Evolutionary conservation across 2,888 invertebrate genomes (phyloP).

Genomic region (Conops quadrifasciatus): DNA sequence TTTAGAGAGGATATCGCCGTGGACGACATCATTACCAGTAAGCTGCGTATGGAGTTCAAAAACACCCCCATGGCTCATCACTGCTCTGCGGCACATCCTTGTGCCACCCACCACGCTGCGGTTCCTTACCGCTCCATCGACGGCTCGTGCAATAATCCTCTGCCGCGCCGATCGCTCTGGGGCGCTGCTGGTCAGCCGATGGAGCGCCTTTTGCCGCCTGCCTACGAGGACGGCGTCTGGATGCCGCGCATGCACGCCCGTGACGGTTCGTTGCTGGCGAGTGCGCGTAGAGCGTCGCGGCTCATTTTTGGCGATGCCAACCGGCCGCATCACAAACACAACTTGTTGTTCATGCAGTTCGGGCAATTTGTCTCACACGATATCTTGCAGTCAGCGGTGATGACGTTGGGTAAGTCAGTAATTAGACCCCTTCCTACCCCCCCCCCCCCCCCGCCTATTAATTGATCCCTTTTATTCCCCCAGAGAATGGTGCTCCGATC

Average conservation of each 20-base stretch:
- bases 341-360: constrained; percentile 80
- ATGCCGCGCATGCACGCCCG: constrained; percentile 55
- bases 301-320: constrained; percentile 70
- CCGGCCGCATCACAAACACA: constrained; percentile 71
- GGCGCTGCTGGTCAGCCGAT: constrained; percentile 75
- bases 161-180: constrained; percentile 66
- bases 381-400: constrained; percentile 75
- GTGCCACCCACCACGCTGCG: constrained; percentile 62
- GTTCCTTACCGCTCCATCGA: constrained; percentile 75
- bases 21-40: constrained; percentile 61
- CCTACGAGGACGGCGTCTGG: constrained; percentile 72
- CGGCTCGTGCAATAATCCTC: constrained; percentile 84
- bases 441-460: background rate
- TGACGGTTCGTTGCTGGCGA: constrained; percentile 69
- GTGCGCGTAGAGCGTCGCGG: constrained; percentile 75
- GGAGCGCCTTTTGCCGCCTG: constrained; percentile 74
- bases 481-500: constrained; percentile 75
- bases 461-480: background rate
- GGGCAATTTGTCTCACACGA: constrained; percentile 84
- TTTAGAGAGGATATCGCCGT: constrained; percentile 56
- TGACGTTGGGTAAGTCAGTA: constrained; percentile 70
- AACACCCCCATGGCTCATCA: constrained; percentile 55
- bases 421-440: background rate
- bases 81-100: constrained; percentile 64
- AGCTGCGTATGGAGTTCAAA: constrained; percentile 58